Conservation (phyloP, 1,140 invertebrate genomes). For the Mya arenaria region DNA sequence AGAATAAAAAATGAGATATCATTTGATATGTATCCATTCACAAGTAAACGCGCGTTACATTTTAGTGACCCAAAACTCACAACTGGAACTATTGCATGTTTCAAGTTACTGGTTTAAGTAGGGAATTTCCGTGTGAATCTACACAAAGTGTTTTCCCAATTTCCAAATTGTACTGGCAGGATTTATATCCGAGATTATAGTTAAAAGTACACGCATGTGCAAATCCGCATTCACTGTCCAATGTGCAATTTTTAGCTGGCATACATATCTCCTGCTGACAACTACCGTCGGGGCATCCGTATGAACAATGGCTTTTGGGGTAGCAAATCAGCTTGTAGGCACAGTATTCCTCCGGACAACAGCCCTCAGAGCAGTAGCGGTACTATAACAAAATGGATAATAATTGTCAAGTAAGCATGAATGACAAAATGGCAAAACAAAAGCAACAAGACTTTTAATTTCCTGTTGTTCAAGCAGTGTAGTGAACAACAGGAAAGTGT, state of each 20-base stretch:
- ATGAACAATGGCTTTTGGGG: conserved; percentile 71
- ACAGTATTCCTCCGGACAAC: conserved; percentile 76
- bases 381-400: too few species aligned
- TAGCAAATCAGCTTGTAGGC: conserved; percentile 76
- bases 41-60: too few species aligned
- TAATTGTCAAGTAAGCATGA: too few species aligned
- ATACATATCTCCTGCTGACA: conserved; percentile 73
- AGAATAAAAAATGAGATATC: too few species aligned
- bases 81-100: too few species aligned
- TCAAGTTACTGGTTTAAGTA: conserved; percentile 2
- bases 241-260: conserved; percentile 67
- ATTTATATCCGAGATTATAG: conserved; percentile 74
- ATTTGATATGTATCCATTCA: too few species aligned
- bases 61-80: too few species aligned
- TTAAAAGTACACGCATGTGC: conserved; percentile 69
- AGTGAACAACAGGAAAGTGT: too few species aligned
- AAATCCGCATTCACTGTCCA: conserved; percentile 62
- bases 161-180: conserved; percentile 76
- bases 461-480: too few species aligned
- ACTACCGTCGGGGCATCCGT: conserved; percentile 75
- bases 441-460: too few species aligned
- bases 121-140: conserved; percentile 75
- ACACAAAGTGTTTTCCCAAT: conserved; percentile 84
- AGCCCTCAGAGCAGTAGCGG: conserved; percentile 70
- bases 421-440: too few species aligned